Base-by-base conservation (phyloP, 2,113 vertebrate species). In the Psettodes erumei region DNA sequence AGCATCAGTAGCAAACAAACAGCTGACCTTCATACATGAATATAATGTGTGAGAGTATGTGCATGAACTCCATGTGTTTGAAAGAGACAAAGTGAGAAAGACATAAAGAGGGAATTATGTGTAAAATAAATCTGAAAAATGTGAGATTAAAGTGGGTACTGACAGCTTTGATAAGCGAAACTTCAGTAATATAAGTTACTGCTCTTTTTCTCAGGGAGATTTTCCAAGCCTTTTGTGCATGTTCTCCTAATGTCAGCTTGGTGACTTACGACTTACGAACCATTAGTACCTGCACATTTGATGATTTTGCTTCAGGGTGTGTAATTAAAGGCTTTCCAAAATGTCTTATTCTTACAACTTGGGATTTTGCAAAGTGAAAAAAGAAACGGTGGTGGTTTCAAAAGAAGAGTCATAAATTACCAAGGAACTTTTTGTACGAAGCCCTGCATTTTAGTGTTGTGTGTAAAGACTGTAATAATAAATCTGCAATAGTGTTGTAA, bases 91-190 rank as follows among this genome's bases (percentile, higher is more conserved):
- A 33, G 9, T 42, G 28, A 53, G 30, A 47, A 66, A 69, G 62
- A 72, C 37, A 54, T 47, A 61, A 38, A 64, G 63, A 58, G n/a
- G 37, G 65, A 71, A 40, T 10, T 75, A 19, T 16, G 72, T 60
- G 21, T 50, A 59, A 60, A 60, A 85, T 55, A 48, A 40, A 55
- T 63, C n/a, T 51, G 21, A 59, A 66, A 64, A 25, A 62, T 81
- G 13, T 32, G 48, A 38, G n/a, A 8, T 45, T 58, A 54, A 50
- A 59, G 45, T 66, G 40, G 13, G 2, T 8, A n/a, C 51, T 81
- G 56, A 58, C 51, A 60, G 9, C 23, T 67, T 72, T 27, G 67
- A 69, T 42, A 68, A 65, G 45, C 47, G 38, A n/a, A 21, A 59
- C 33, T 47, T 61, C 13, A 5, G 15, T 51, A n/a, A 51, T 12